Base-by-base conservation (phyloP, 2,888 invertebrate genomes). In the Carterocephalus palaemon region DNA sequence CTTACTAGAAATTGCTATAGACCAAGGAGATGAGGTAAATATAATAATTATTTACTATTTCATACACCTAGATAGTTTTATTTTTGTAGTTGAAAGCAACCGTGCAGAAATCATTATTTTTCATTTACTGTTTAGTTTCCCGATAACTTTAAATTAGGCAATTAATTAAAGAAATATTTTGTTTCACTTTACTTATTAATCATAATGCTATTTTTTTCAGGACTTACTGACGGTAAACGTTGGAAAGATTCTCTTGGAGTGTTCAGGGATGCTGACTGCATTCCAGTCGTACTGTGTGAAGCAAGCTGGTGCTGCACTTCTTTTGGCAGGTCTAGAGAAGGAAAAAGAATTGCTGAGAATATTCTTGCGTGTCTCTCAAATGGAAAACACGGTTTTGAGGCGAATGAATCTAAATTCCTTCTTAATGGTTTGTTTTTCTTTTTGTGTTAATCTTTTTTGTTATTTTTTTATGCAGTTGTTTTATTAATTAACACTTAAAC, bases 371-470 rank as follows among this genome's bases (percentile, higher is more conserved):
- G 98, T 97, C 47, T 97, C 97, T 22, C 98, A 98, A 88, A 96
- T 97, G 94, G 98, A 98, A 78, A 98, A 98, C 75, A 91, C 95
- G 10, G 93, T 96, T 52, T 85, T 98, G 57, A 89, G 98, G 59
- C 89, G 97, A 60, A 98, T 98, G 97, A 97, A 97, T 76, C 89
- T 98, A 33, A 96, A 97, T 82, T 97, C 98, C n/a, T 98, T 98
- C 82, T 90, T 98, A 43, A 98, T 98, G 97, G 97, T 95, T 75
- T 77, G 82, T 59, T 29, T 28, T 39, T 10, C 6, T 31, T 8
- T 3, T n/a, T 13, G 4, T 3, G 23, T 3, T 5, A 4, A 1
- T n/a, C 7, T 1, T 12, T 22, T n/a, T 15, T 16, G 8, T 8
- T 8, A 31, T 17, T 17, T 9, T 15, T 6, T 17, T 4, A 7